These are phyloP conservation scores for Hyposoter dolosus DNA, from an alignment of 2,888 invertebrate genomes.

Conservation along the genomic window DNA sequence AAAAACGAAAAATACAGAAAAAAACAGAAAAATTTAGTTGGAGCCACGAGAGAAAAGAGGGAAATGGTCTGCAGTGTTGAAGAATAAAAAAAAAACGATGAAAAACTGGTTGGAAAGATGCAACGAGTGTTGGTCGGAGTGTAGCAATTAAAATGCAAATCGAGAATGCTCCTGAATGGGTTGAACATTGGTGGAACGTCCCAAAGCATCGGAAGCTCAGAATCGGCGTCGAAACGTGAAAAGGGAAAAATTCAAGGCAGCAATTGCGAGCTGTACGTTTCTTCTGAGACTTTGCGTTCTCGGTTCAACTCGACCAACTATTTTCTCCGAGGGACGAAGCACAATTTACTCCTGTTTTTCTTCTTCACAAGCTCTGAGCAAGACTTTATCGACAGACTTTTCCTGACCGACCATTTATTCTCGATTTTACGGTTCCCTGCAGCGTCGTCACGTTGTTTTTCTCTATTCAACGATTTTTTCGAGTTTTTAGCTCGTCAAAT, in stretches of 20 bases:
- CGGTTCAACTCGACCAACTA: neutral
- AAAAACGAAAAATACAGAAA: constrained; percentile 5
- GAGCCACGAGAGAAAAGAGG: neutral
- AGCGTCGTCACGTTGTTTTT: neutral
- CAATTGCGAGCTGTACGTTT: constrained; percentile 28
- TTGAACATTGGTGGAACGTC: constrained; percentile 25
- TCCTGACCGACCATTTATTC: neutral
- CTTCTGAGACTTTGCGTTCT: constrained; percentile 9
- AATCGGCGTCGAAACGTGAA: constrained; percentile 19
- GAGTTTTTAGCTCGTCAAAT: neutral
- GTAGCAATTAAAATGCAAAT: constrained; percentile 66
- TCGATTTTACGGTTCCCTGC: constrained; percentile 7
- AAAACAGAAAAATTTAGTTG: constrained; percentile 9
- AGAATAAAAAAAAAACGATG: neutral
- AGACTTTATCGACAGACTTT: constrained; percentile 6
- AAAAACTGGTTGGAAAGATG: neutral
- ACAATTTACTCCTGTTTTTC: neutral
- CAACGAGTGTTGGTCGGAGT: constrained; percentile 19
- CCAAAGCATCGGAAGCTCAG: constrained; percentile 34
- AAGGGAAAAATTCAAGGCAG: constrained; percentile 19
- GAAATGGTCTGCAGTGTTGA: neutral
- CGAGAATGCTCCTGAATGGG: constrained; percentile 31
- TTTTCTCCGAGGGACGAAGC: neutral
- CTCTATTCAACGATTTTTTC: neutral
- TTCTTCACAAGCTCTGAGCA: neutral